phyloP scores from a whole-genome alignment of 1,140 invertebrate genomes.

The Zaprionus africanus region DNA sequence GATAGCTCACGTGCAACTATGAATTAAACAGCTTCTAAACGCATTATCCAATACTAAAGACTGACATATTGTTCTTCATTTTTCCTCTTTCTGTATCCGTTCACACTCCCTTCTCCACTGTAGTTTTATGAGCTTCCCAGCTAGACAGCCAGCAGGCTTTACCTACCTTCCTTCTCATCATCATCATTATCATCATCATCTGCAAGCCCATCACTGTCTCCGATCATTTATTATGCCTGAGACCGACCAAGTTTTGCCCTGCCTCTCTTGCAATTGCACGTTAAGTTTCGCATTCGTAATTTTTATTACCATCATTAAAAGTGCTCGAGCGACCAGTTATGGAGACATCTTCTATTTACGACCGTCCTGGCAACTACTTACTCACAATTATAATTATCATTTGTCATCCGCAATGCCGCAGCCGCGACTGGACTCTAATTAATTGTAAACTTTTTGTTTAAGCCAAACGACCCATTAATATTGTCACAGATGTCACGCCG shows the following conservation, averaged over 20 bases:
- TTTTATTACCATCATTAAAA: slow-evolving; percentile 75
- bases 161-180: slow-evolving; percentile 8
- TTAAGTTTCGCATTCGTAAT: slow-evolving; percentile 39
- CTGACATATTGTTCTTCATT: background rate
- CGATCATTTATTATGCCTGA: slow-evolving; percentile 65
- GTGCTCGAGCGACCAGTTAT: slow-evolving; percentile 58
- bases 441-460: slow-evolving; percentile 74
- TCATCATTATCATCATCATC: background rate
- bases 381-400: slow-evolving; percentile 73
- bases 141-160: slow-evolving; percentile 54
- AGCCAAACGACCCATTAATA: slow-evolving; percentile 67
- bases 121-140: slow-evolving; percentile 13
- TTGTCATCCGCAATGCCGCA: slow-evolving; percentile 60
- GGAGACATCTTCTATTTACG: slow-evolving; percentile 69
- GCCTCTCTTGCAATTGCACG: slow-evolving; percentile 11
- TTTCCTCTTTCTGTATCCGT: too few relatives aligned
- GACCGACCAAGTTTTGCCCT: slow-evolving; percentile 7
- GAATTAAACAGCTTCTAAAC: background rate
- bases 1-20: background rate
- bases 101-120: too few relatives aligned
- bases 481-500: slow-evolving; percentile 73
- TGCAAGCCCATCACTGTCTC: slow-evolving; percentile 27
- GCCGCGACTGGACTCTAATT: slow-evolving; percentile 57
- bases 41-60: background rate
- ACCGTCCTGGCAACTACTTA: slow-evolving; percentile 34